phyloP scores from a whole-genome alignment of 1,140 invertebrate species.

The Aporrectodea caliginosa region DNA sequence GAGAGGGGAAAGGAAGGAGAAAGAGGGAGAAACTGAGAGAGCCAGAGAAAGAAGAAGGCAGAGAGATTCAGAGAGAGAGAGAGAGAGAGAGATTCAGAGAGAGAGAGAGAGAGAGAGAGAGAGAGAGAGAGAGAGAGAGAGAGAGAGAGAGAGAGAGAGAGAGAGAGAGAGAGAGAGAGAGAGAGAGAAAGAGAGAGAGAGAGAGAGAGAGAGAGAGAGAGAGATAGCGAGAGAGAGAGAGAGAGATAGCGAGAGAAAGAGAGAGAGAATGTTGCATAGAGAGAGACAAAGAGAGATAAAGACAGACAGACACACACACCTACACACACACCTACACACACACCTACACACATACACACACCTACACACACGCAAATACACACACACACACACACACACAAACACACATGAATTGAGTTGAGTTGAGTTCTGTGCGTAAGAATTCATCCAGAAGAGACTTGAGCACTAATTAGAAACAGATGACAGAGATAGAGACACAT shows the following conservation, averaged over 20 bases:
- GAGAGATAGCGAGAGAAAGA: background rate
- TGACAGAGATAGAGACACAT: background rate
- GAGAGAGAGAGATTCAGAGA: background rate
- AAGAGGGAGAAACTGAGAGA: too few species aligned
- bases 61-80: background rate
- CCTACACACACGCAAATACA: too few species aligned
- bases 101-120: background rate
- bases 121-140: background rate
- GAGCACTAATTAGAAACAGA: too few species aligned
- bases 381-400: too few species aligned
- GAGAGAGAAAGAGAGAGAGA: background rate
- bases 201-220: background rate
- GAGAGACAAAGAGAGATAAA: background rate
- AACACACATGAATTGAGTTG: too few species aligned
- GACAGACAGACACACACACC: background rate
- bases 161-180: constrained; percentile 1
- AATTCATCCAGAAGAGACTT: too few species aligned
- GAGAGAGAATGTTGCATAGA: background rate
- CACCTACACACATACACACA: too few species aligned
- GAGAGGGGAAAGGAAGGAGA: too few species aligned
- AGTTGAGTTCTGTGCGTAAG: too few species aligned
- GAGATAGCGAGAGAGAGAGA: background rate
- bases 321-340: too few species aligned
- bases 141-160: background rate
- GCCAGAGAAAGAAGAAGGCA: background rate